Evolutionary conservation across 1,140 invertebrate species (phyloP).

Genomic region (Metopolophium dirhodum): DNA sequence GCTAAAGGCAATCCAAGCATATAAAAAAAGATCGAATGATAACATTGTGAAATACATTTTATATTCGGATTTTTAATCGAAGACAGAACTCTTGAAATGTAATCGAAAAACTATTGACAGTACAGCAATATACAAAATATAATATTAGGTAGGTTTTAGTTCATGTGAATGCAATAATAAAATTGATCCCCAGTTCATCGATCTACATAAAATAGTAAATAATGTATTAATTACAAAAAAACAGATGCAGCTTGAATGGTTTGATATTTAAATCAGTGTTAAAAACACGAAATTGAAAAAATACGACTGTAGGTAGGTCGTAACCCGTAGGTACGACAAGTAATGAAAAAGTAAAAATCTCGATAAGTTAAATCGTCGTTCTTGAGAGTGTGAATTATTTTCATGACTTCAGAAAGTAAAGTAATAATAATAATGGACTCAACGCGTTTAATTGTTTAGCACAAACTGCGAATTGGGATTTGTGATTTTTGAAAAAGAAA

Average conservation of each 20-base stretch:
- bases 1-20: background rate
- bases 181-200: no score
- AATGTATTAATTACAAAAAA: no score
- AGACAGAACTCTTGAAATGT: background rate
- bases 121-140: background rate
- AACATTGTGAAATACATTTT: background rate
- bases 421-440: background rate
- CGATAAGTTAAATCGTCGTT: no score
- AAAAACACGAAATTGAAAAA: no score
- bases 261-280: no score
- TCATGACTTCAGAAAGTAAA: background rate
- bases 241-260: no score
- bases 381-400: background rate
- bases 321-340: no score
- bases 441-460: background rate
- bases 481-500: background rate
- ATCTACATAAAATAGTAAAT: no score
- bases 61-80: background rate
- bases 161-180: no score
- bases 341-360: no score
- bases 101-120: no score
- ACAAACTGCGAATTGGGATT: background rate
- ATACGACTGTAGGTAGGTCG: no score
- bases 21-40: background rate
- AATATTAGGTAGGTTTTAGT: background rate